Percentiles rank a stretch among this genome's conserved stretches.
Evolutionary conservation across 2,888 invertebrate species (phyloP).

Genomic region (Cephus sareptanus): DNA sequence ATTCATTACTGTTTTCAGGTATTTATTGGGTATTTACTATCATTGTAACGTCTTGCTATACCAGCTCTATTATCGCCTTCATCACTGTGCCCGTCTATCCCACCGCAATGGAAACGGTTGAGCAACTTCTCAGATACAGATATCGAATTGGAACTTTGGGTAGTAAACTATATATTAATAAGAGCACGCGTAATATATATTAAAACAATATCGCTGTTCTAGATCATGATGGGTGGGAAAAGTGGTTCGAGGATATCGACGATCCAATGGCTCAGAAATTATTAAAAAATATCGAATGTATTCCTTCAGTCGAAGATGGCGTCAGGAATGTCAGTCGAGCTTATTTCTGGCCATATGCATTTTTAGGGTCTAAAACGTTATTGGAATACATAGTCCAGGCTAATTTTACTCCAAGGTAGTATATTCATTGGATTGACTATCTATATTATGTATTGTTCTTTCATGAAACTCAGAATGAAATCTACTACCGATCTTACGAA

Average conservation of each 20-base stretch:
- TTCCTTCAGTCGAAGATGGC: conserved; percentile 75
- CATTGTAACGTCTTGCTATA: conserved; percentile 85
- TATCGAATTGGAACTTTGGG: conserved; percentile 80
- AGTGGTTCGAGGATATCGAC: conserved; percentile 73
- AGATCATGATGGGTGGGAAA: conserved; percentile 81
- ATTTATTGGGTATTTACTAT: conserved; percentile 90
- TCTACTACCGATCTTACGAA: conserved; percentile 40
- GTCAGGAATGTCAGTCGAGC: conserved; percentile 79
- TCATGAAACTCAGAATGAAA: neutral
- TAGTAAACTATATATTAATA: conserved; percentile 49
- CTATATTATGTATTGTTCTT: neutral
- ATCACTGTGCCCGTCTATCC: conserved; percentile 84
- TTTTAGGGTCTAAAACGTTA: conserved; percentile 78
- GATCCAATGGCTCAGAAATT: conserved; percentile 74
- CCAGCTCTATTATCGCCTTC: conserved; percentile 86
- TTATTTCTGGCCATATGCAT: conserved; percentile 83
- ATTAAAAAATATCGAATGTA: conserved; percentile 75
- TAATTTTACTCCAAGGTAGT: conserved; percentile 75
- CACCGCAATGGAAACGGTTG: conserved; percentile 76
- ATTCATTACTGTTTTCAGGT: conserved; percentile 64
- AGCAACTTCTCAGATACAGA: conserved; percentile 75
- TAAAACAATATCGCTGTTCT: neutral
- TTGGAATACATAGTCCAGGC: conserved; percentile 79
- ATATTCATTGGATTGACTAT: neutral
- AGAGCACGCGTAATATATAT: neutral